Percentiles rank a stretch among this genome's conserved stretches.
These are phyloP conservation scores for Callaeas wilsoni DNA, from an alignment of 2,113 vertebrate species.

Conservation along the genomic window DNA sequence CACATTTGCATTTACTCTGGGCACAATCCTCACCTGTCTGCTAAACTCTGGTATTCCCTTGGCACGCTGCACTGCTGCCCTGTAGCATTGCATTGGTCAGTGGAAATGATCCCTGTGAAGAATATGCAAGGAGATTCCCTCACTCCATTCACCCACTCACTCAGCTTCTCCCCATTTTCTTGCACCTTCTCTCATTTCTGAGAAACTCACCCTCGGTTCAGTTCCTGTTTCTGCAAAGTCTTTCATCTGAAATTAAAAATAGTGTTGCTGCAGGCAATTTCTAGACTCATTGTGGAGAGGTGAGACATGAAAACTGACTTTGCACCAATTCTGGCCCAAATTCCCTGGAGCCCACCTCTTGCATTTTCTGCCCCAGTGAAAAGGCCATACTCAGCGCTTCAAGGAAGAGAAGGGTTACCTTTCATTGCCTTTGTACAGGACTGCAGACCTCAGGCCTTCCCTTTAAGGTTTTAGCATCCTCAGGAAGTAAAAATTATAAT, in stretches of 20 bases:
- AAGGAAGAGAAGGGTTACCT: not conserved
- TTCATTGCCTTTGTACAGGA: not conserved
- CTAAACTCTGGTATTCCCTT: not conserved
- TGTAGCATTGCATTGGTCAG: not conserved
- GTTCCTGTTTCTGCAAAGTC: fast-evolving
- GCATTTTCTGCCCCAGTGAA: not conserved
- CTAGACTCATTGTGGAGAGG: not conserved
- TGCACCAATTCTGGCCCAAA: not conserved
- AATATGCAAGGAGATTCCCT: not conserved
- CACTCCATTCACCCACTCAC: not conserved
- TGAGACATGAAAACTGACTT: not conserved
- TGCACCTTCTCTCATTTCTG: not conserved
- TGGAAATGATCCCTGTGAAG: not conserved
- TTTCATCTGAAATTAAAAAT: slow-evolving; percentile 17
- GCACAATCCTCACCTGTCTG: not conserved
- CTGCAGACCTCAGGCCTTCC: not conserved
- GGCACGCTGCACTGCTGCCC: fast-evolving
- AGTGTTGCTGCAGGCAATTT: not conserved
- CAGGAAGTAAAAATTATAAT: not conserved
- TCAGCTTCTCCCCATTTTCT: not conserved
- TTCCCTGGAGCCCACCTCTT: not conserved
- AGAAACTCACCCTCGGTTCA: not conserved
- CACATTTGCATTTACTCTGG: not conserved
- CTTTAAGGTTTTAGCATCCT: not conserved
- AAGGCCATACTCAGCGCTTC: not conserved